These are phyloP conservation scores for Chalcosyrphus nemorum DNA, from an alignment of 2,888 invertebrate genomes.

Conservation along the genomic window DNA sequence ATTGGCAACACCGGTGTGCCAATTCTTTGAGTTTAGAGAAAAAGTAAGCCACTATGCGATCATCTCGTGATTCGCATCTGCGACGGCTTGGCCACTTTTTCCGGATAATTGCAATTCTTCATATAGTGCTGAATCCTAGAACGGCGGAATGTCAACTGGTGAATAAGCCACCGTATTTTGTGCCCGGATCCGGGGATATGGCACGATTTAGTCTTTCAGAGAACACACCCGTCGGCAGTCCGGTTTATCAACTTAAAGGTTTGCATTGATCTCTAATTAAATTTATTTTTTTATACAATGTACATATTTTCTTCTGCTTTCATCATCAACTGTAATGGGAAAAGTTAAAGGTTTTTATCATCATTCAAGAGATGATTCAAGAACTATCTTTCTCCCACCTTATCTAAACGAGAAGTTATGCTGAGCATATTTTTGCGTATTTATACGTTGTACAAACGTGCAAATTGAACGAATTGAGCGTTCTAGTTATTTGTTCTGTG, in stretches of 20 bases:
- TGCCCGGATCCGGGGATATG: slow-evolving; percentile 90
- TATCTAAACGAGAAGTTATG: not conserved
- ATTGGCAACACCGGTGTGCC: slow-evolving; percentile 67
- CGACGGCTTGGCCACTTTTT: slow-evolving; percentile 65
- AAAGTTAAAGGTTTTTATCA: slow-evolving; percentile 12
- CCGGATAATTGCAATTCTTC: slow-evolving; percentile 78
- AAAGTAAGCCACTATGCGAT: slow-evolving; percentile 70
- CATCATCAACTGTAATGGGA: slow-evolving; percentile 32
- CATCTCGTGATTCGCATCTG: slow-evolving; percentile 47
- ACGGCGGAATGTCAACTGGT: slow-evolving; percentile 83
- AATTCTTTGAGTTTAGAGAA: slow-evolving; percentile 36
- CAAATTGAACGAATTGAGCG: slow-evolving; percentile 8
- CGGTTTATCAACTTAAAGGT: slow-evolving; percentile 89
- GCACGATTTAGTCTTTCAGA: slow-evolving; percentile 88
- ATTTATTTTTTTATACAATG: slow-evolving; percentile 5
- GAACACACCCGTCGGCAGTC: slow-evolving; percentile 88
- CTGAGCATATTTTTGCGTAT: slow-evolving; percentile 4
- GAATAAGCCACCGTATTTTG: slow-evolving; percentile 89
- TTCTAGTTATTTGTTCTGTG: slow-evolving; percentile 3
- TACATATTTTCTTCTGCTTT: not conserved
- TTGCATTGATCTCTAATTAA: slow-evolving; percentile 74
- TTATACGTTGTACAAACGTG: slow-evolving; percentile 34
- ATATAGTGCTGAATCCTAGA: slow-evolving; percentile 77
- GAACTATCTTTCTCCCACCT: not conserved
- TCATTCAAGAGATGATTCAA: slow-evolving; percentile 21